Conservation (phyloP, 2,113 vertebrate species). For the Oryzias curvinotus region DNA sequence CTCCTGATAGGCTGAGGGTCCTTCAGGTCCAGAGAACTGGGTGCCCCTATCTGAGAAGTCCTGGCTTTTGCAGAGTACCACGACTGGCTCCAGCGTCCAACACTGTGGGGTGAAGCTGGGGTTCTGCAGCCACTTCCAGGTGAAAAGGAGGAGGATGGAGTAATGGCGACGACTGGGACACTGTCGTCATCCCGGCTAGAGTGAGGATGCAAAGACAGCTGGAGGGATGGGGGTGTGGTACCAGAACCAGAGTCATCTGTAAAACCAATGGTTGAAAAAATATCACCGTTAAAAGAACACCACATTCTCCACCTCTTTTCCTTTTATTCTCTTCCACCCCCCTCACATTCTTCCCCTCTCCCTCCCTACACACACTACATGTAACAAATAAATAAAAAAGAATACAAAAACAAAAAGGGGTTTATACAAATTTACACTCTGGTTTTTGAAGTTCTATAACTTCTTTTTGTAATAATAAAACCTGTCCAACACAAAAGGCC, state of each 20-base stretch:
- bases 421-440: too few species aligned
- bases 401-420: too few species aligned
- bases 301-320: too few species aligned
- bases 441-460: too few species aligned
- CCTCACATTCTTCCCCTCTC: too few species aligned
- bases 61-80: conserved; percentile 60
- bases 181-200: conserved; percentile 69
- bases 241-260: conserved; percentile 92
- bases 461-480: too few species aligned
- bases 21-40: conserved; percentile 83
- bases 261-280: conserved; percentile 23
- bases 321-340: too few species aligned
- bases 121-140: conserved; percentile 68
- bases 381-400: too few species aligned
- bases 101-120: conserved; percentile 31
- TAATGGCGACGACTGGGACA: conserved; percentile 81
- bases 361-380: too few species aligned
- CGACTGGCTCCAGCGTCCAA: conserved; percentile 70
- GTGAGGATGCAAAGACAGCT: conserved; percentile 42
- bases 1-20: conserved; percentile 84
- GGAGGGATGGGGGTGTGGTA: conserved; percentile 77
- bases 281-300: conserved; percentile 4
- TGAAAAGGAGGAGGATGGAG: conserved; percentile 75
- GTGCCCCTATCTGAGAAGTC: conserved; percentile 56
- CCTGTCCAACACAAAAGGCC: too few species aligned